Base-by-base conservation (phyloP, 2,888 invertebrate species). In the Vanessa cardui region DNA sequence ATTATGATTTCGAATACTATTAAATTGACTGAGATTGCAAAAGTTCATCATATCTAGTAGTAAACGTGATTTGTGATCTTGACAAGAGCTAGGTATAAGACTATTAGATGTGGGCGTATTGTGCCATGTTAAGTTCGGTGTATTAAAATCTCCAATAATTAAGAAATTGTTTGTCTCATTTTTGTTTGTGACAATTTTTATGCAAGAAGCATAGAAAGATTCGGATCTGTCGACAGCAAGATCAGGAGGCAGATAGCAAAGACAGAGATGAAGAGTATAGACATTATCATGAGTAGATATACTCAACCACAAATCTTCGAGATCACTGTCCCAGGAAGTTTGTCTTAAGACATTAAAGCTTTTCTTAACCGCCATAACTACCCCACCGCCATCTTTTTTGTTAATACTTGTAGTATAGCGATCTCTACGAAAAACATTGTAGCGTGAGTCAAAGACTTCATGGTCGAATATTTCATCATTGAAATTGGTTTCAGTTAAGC, bases 331-430 rank as follows among this genome's bases (percentile, higher is more conserved):
- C 26, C 26, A 26, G 26, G 26, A 26, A 26, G 26, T 26, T 26
- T 26, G 26, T 26, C 26, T 26, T 26, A 26, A 26, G 26, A 26
- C 26, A 26, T 26, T 61, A 66, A 56, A 66, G 31, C 39, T 39
- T 62, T 66, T 62, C 50, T 62, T 65, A 44, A 60, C 20, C 9
- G 60, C 65, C 39, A 60, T 21, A 26, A 54, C 39, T 20, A 65
- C 59, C 15, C 65, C 60, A 20, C 65, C 65, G 20, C 65, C 60
- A n/a, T 65, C 60, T 15, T 18, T 54, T 65, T 65, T 26, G 26
- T 26, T 26, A 26, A 26, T 26, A 26, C 26, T 26, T 26, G 26
- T 4, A 26, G 26, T 26, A 26, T 26, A 26, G 12, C 58, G 58
- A 20, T 58, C 58, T 9, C 20, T 45, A 9, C 58, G 18, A 20